Evolutionary conservation across 2,888 invertebrate species (phyloP), one percentile per base, ranked within the genome.

Genomic region (Cheilosia impressa): DNA sequence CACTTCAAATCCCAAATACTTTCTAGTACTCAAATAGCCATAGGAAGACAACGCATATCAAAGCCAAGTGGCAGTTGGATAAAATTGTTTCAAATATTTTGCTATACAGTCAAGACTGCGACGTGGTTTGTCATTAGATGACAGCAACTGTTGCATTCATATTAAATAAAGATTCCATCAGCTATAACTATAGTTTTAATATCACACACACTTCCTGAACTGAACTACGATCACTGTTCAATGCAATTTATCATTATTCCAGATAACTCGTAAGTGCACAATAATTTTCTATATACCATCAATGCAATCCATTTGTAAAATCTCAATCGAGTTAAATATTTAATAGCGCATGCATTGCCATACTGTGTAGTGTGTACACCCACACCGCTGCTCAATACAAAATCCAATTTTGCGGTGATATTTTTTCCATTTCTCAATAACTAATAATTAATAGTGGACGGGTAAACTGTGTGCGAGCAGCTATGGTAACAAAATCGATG

Each of bases 401-500:
- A 68, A 68, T 41, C 66, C 53, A 68, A 43, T 68, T 68, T 68
- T 55, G 66, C 27, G 53, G 53, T 68, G 41, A 55, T 41, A 43
- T 43, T 43, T 55, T 41, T 38, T 24, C 4, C 10, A 45, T 52
- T 31, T 22, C 15, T 43, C 55, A 55, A 55, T 55, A 68, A 68
- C 66, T 52, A 27, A 68, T 68, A 68, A 68, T 68, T 68, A 68
- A 31, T 31, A 31, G 31, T 31, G 31, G 31, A 31, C 31, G 31
- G 31, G 9, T 31, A 31, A 22, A 43, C n/a, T 43, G 53, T 24
- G 17, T 47, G 34, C 57, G 55, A 55, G 55, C 27, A 71, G 57
- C 38, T n/a, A 22, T 52, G 13, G 34, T n/a, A 72, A 43, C 19
- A 43, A 63, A 76, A 68, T 76, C 68, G 77, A 77, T 62, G 15